Evolutionary conservation across 2,888 invertebrate genomes (phyloP), one percentile per base, ranked within the genome.

Genomic region (Strigamia transsilvanica): DNA sequence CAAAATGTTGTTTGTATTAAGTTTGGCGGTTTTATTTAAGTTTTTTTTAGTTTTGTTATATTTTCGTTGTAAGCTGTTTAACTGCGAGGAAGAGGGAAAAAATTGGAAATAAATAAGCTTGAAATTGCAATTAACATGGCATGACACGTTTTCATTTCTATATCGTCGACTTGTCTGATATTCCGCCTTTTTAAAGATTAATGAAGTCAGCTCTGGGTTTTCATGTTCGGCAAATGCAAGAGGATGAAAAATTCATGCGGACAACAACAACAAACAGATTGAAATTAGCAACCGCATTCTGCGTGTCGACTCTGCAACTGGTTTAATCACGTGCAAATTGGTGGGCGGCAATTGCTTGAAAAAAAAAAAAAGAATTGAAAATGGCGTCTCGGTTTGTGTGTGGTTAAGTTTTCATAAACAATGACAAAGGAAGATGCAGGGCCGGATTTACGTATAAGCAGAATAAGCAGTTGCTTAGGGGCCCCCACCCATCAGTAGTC

Each of bases 101-200:
- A 51, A 51, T 6, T 51, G n/a, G n/a, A n/a, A n/a, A n/a, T n/a
- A n/a, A n/a, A n/a, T 51, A 51, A 51, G 3, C 51, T n/a, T 51
- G 10, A 6, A 51, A 51, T 51, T 51, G 51, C 51, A 51, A 51
- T 51, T 51, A 51, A 51, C 13, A 51, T 51, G 51, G 51, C 51
- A n/a, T 51, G 51, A 51, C 51, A 51, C 15, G 51, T 51, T n/a
- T n/a, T 51, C 51, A 51, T n/a, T 51, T 51, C 3, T 51, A n/a
- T 51, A 51, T 51, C 51, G 51, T 12, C n/a, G 3, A 51, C 5
- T 51, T 51, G 15, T 51, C 51, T 51, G 15, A 51, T 51, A 51
- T 51, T 51, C 51, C 51, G 51, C 51, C 51, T 51, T 51, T 51
- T 51, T 51, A 51, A 51, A 51, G 51, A 51, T 51, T 51, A 51